Conservation (phyloP, 2,888 invertebrate genomes). For the Pandemis corylana region DNA sequence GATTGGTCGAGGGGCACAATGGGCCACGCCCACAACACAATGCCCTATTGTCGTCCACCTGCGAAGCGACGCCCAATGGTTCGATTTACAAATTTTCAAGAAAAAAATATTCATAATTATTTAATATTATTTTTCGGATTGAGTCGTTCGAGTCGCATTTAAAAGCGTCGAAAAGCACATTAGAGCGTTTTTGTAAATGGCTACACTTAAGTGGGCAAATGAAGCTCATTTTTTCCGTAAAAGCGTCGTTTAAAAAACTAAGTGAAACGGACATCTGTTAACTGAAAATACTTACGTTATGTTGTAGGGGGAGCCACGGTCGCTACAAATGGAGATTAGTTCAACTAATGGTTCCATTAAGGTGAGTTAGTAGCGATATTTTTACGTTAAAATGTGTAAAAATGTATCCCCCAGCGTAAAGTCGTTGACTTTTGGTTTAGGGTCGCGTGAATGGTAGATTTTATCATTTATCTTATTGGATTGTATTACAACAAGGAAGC, state of each 20-base stretch:
- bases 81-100: conserved; percentile 43
- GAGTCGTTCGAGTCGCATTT: conserved; percentile 29
- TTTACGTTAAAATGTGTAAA: conserved; percentile 54
- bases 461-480: conserved; percentile 16
- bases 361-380: conserved; percentile 56
- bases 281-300: conserved; percentile 60
- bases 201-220: conserved; percentile 69
- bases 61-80: conserved; percentile 67
- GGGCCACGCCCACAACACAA: conserved; percentile 82
- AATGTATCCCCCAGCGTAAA: conserved; percentile 41
- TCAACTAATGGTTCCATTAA: conserved; percentile 73
- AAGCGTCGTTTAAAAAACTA: conserved; percentile 72
- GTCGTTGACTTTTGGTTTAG: conserved; percentile 32
- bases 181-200: conserved; percentile 53
- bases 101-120: conserved; percentile 19
- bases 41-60: conserved; percentile 79
- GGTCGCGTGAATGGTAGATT: conserved; percentile 43
- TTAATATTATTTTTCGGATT: conserved; percentile 16
- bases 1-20: conserved; percentile 79
- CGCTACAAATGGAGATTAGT: conserved; percentile 74
- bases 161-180: conserved; percentile 39
- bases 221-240: conserved; percentile 74
- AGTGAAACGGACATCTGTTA: conserved; percentile 68
- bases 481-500: conserved; percentile 1
- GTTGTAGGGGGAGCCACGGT: conserved; percentile 56